Evolutionary conservation across 2,113 vertebrate genomes (phyloP).

Genomic region (Phycodurus eques): DNA sequence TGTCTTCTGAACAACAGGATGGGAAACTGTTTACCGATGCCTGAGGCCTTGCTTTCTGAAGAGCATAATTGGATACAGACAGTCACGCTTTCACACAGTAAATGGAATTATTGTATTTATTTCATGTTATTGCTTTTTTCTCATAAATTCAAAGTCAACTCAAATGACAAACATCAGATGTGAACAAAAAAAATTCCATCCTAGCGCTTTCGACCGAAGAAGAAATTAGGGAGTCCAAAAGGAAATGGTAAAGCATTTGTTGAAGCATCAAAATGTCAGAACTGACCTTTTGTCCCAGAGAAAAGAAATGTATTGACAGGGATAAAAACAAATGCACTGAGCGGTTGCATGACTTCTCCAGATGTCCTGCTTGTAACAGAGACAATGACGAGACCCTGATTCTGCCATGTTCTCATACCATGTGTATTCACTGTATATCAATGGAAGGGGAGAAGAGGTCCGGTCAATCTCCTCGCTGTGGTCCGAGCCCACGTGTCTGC

Average conservation of each 20-base stretch:
- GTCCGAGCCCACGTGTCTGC: conserved; percentile 25
- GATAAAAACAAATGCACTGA: conserved; percentile 11
- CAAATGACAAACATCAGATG: background rate
- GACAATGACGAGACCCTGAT: conserved; percentile 45
- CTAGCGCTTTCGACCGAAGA: background rate
- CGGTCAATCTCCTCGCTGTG: background rate
- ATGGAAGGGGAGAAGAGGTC: conserved; percentile 20
- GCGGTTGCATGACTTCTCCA: conserved; percentile 19
- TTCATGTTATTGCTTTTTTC: background rate
- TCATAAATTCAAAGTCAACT: background rate
- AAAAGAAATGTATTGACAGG: background rate
- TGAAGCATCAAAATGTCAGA: conserved; percentile 23
- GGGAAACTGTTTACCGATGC: background rate
- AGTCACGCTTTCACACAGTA: conserved; percentile 1
- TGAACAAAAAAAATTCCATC: background rate
- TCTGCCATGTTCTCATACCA: conserved; percentile 69
- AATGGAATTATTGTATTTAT: background rate
- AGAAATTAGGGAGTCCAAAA: background rate
- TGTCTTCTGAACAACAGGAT: conserved; percentile 4
- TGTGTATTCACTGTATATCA: conserved; percentile 59
- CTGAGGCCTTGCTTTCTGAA: background rate
- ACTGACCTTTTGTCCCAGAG: background rate
- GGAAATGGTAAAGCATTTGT: background rate
- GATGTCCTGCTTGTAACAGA: conserved; percentile 56
- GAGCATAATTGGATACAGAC: conserved; percentile 1